phyloP scores from a whole-genome alignment of 2,797 vertebrate species.

The Micropoecilia bifurca region DNA sequence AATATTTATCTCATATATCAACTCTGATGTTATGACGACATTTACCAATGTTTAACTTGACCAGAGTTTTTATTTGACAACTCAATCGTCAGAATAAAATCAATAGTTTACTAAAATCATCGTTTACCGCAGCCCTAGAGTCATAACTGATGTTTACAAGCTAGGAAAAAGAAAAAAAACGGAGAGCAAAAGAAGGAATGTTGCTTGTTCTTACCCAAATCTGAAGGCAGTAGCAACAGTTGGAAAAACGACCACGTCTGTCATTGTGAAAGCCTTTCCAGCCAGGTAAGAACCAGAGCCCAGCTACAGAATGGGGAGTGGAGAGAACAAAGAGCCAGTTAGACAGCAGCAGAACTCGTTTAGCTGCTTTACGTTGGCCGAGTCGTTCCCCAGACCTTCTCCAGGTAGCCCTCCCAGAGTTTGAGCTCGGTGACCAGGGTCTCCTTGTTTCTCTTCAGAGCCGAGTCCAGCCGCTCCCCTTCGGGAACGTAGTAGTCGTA shows the following conservation, averaged over 20 bases:
- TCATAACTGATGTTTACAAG: background rate
- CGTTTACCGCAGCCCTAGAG: too few species aligned
- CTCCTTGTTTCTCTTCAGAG: conserved; percentile 70
- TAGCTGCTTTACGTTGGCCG: background rate
- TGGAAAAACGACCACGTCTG: conserved; percentile 75
- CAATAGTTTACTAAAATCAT: too few species aligned
- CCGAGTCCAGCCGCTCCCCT: conserved; percentile 73
- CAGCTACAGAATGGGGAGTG: conserved; percentile 41
- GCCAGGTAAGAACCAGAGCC: conserved; percentile 54
- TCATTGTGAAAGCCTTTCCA: conserved; percentile 73
- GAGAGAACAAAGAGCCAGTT: background rate
- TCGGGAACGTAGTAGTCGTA: conserved; percentile 73
- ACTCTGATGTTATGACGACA: too few species aligned
- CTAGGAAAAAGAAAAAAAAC: background rate
- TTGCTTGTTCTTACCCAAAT: conserved; percentile 64
- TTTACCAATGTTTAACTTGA: too few species aligned
- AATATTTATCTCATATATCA: too few species aligned
- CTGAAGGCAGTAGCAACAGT: conserved; percentile 67
- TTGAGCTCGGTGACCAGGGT: conserved; percentile 63
- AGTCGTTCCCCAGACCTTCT: conserved; percentile 58
- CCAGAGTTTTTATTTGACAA: too few species aligned
- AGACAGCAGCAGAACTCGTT: background rate
- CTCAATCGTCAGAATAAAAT: too few species aligned
- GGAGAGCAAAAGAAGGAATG: background rate
- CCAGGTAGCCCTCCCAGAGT: conserved; percentile 80